phyloP scores from a whole-genome alignment of 2,113 vertebrate genomes.

The Nycticryphes semicollaris region DNA sequence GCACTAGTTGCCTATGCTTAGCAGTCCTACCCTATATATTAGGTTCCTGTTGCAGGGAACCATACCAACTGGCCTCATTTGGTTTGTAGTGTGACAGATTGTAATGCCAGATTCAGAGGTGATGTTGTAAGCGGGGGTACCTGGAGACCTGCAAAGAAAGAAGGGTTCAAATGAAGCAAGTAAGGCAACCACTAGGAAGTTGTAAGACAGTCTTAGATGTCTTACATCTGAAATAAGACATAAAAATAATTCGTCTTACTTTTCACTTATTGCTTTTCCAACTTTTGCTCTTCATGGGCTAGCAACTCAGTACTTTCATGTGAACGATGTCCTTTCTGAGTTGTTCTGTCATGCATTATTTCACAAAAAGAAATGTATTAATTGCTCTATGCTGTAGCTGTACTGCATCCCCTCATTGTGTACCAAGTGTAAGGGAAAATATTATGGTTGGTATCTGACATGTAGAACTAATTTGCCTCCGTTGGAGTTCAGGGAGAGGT shows the following conservation, averaged over 20 bases:
- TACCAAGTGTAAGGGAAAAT: slow-evolving; percentile 22
- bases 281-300: background rate
- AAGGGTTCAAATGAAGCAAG: background rate
- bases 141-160: background rate
- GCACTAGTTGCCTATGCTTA: background rate
- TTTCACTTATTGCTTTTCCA: background rate
- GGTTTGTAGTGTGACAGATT: background rate
- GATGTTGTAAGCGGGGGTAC: background rate
- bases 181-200: background rate
- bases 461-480: slow-evolving; percentile 47
- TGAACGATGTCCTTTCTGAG: background rate
- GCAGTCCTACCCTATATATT: background rate
- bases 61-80: background rate
- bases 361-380: slow-evolving; percentile 35
- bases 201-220: background rate
- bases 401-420: background rate
- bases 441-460: background rate
- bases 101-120: background rate
- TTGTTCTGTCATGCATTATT: background rate
- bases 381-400: background rate
- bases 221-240: too few species aligned
- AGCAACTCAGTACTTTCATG: background rate
- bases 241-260: background rate
- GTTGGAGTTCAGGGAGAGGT: slow-evolving; percentile 45
- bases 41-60: background rate